Evolutionary conservation across 2,113 vertebrate species (phyloP).

Genomic region (Poeciliopsis turrubarensis): DNA sequence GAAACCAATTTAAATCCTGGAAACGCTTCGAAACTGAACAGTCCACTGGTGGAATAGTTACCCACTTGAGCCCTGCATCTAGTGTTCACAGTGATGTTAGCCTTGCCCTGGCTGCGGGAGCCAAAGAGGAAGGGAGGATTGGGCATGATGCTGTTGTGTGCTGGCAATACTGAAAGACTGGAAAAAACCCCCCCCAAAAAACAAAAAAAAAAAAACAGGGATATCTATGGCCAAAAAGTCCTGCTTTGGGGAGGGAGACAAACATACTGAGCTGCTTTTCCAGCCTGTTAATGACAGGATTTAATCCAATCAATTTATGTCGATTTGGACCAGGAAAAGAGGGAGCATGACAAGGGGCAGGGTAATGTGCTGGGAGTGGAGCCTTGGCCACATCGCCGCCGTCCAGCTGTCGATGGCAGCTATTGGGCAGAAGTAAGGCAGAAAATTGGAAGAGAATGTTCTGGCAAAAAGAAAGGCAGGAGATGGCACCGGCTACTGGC

Average conservation of each 20-base stretch:
- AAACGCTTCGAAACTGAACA: constrained; percentile 52
- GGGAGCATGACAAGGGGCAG: constrained; percentile 76
- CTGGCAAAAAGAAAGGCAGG: constrained; percentile 67
- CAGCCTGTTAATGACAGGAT: constrained; percentile 82
- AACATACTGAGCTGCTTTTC: constrained; percentile 81
- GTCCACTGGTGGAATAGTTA: constrained; percentile 56
- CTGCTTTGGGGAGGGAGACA: constrained; percentile 72
- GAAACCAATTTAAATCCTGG: constrained; percentile 48
- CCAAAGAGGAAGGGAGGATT: constrained; percentile 63
- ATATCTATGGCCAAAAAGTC: constrained; percentile 68
- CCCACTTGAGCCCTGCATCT: constrained; percentile 60
- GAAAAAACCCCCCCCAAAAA: too few species aligned
- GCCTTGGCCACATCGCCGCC: constrained; percentile 74
- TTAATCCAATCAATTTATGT: constrained; percentile 83
- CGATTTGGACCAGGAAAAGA: constrained; percentile 76
- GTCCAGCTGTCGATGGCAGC: constrained; percentile 79
- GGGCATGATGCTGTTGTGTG: constrained; percentile 72
- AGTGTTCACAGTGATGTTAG: constrained; percentile 72
- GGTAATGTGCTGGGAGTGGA: constrained; percentile 78
- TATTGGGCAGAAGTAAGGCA: constrained; percentile 74
- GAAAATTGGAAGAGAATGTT: constrained; percentile 81
- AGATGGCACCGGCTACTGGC: constrained; percentile 77
- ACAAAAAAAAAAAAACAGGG: constrained; percentile 22
- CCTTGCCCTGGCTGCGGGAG: constrained; percentile 49
- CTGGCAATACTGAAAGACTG: constrained; percentile 70